Conservation (phyloP, 1,140 invertebrate species). For the Euura lappo region DNA sequence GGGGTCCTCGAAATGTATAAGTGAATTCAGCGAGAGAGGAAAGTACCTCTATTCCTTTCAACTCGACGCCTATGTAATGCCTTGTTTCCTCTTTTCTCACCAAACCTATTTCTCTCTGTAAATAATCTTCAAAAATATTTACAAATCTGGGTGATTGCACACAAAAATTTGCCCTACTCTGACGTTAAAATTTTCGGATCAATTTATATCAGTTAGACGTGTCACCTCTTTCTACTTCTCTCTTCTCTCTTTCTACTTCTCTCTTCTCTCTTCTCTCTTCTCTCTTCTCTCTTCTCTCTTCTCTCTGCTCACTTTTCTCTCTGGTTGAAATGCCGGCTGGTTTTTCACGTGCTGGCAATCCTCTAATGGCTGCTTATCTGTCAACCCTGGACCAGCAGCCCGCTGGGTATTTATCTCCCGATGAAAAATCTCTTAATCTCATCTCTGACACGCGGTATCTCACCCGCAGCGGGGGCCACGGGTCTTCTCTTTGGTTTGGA, state of each 20-base stretch:
- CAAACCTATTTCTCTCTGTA: too few species aligned
- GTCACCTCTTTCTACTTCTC: slow-evolving; percentile 18
- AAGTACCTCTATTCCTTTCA: too few species aligned
- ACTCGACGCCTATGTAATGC: too few species aligned
- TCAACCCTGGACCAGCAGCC: background rate
- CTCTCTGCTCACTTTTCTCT: background rate
- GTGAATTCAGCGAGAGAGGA: too few species aligned
- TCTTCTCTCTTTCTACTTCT: background rate
- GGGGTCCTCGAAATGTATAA: too few species aligned
- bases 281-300: slow-evolving; percentile 15
- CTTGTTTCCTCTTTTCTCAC: too few species aligned
- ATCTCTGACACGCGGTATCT: background rate
- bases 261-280: background rate
- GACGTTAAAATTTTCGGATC: background rate
- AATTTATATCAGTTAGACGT: slow-evolving; percentile 12
- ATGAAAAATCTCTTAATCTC: background rate
- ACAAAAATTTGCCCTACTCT: background rate
- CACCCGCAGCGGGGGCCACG: too few species aligned
- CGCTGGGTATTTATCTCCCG: background rate
- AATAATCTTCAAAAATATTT: background rate
- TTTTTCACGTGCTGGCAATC: background rate
- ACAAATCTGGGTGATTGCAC: background rate
- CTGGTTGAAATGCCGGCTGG: slow-evolving; percentile 6
- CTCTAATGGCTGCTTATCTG: slow-evolving; percentile 1
- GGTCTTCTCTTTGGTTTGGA: too few species aligned